Conservation (phyloP, 1,140 invertebrate genomes). For the Rhagoletis pomonella region DNA sequence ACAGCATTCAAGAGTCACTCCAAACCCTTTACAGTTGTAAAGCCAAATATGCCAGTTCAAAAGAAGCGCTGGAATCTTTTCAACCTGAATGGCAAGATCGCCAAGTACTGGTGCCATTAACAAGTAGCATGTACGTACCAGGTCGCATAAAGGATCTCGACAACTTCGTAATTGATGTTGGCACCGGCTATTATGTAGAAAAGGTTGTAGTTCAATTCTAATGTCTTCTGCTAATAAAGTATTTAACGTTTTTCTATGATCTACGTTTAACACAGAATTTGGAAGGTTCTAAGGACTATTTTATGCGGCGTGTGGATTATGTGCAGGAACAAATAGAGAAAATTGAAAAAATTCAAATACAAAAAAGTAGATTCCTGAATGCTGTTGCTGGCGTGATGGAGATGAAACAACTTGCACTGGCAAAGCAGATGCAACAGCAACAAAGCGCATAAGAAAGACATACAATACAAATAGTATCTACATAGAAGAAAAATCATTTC, state of each 20-base stretch:
- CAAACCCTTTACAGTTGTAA: slow-evolving; percentile 92
- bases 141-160: slow-evolving; percentile 87
- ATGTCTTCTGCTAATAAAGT: too few species aligned
- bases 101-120: slow-evolving; percentile 92
- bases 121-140: slow-evolving; percentile 96
- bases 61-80: slow-evolving; percentile 88
- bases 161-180: slow-evolving; percentile 93
- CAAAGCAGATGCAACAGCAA: slow-evolving; percentile 66
- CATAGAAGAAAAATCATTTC: neutral
- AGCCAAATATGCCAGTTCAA: slow-evolving; percentile 91
- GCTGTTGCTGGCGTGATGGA: slow-evolving; percentile 83
- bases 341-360: slow-evolving; percentile 87
- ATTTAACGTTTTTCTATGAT: too few species aligned
- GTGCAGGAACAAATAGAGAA: slow-evolving; percentile 96
- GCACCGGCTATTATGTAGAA: slow-evolving; percentile 96
- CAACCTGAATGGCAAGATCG: slow-evolving; percentile 83
- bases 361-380: slow-evolving; percentile 91
- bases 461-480: neutral
- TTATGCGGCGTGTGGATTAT: slow-evolving; percentile 92
- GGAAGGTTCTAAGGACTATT: slow-evolving; percentile 90
- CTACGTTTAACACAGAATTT: slow-evolving; percentile 78
- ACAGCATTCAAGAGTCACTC: slow-evolving; percentile 90
- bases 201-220: slow-evolving; percentile 77
- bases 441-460: slow-evolving; percentile 56
- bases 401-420: slow-evolving; percentile 76